phyloP scores from a whole-genome alignment of 2,888 invertebrate genomes.

The Xestia c-nigrum region DNA sequence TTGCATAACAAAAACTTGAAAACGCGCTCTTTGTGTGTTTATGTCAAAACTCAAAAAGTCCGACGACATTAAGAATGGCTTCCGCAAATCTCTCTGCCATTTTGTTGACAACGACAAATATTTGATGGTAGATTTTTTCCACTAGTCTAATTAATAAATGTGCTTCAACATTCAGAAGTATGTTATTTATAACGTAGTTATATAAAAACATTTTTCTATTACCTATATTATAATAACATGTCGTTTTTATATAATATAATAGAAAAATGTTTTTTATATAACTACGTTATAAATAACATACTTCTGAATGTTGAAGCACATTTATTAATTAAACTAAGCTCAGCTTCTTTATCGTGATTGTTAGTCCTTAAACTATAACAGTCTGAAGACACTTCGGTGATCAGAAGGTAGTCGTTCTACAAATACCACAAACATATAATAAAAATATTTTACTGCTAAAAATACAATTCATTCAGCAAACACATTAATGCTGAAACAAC shows the following conservation, averaged over 20 bases:
- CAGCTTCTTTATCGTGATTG: too few relatives aligned
- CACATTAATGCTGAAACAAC: constrained; percentile 37
- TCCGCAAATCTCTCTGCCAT: constrained; percentile 37
- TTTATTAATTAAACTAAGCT: not conserved
- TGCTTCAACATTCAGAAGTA: not conserved
- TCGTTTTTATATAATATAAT: too few relatives aligned
- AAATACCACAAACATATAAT: constrained; percentile 1
- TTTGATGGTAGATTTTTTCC: constrained; percentile 24
- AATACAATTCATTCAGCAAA: constrained; percentile 38
- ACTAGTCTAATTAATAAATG: not conserved
- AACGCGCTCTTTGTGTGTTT: constrained; percentile 52
- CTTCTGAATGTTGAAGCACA: not conserved
- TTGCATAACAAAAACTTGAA: constrained; percentile 58
- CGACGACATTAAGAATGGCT: constrained; percentile 43
- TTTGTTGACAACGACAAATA: constrained; percentile 38
- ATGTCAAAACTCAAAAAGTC: constrained; percentile 45
- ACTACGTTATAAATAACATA: not conserved
- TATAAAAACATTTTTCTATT: too few relatives aligned
- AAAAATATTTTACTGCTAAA: constrained; percentile 7
- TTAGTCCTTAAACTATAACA: too few relatives aligned
- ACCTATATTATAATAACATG: too few relatives aligned
- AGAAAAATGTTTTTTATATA: not conserved
- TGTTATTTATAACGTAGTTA: not conserved
- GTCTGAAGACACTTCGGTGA: too few relatives aligned
- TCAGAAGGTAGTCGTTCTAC: not conserved